Evolutionary conservation across 1,140 invertebrate species (phyloP).

Genomic region (Cotesia typhae): DNA sequence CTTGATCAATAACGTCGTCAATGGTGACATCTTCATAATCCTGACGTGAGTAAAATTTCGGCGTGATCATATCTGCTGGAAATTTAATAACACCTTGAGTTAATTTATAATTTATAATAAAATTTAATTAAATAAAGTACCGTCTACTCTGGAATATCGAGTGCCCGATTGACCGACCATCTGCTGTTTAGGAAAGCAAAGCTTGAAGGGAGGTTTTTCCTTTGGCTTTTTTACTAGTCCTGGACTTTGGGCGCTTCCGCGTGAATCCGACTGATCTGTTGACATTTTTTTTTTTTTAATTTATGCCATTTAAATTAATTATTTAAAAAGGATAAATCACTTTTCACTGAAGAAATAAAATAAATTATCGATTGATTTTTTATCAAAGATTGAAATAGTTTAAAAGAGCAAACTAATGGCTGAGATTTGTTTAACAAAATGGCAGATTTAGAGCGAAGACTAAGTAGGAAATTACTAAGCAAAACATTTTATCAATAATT

Average conservation of each 20-base stretch:
- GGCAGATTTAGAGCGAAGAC: not conserved
- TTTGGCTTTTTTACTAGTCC: constrained; percentile 30
- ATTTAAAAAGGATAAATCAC: too few species aligned
- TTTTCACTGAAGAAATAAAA: too few species aligned
- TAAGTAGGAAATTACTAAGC: not conserved
- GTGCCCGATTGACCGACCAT: constrained; percentile 51
- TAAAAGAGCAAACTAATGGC: not conserved
- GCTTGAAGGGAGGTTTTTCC: constrained; percentile 53
- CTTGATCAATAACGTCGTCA: constrained; percentile 37
- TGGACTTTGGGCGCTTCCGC: constrained; percentile 20
- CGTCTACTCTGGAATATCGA: constrained; percentile 45
- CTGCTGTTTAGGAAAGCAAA: constrained; percentile 55
- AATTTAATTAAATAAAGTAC: constrained; percentile 40
- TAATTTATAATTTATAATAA: not conserved
- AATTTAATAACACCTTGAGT: constrained; percentile 36
- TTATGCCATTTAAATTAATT: not conserved
- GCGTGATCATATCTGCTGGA: constrained; percentile 52
- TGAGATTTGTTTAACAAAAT: not conserved
- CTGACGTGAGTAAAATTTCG: constrained; percentile 56
- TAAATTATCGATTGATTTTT: too few species aligned
- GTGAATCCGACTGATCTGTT: constrained; percentile 31
- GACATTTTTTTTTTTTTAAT: constrained; percentile 26
- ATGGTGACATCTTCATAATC: constrained; percentile 38
- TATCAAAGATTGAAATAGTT: too few species aligned
- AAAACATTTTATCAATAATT: not conserved